Evolutionary conservation across 2,797 vertebrate species (phyloP), one percentile per base, ranked within the genome.

Genomic region (Phoebastria nigripes): DNA sequence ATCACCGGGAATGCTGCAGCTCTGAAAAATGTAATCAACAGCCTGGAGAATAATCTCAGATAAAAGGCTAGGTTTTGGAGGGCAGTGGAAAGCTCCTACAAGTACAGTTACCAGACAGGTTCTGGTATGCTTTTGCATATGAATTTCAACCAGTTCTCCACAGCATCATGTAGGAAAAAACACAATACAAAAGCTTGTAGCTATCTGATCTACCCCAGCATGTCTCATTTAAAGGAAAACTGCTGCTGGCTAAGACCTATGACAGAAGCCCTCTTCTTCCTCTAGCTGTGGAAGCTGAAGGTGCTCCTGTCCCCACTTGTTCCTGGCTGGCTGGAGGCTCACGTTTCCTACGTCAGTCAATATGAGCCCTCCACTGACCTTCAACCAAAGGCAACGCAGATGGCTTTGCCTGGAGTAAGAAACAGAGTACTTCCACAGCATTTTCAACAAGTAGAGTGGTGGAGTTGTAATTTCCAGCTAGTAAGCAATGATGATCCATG

Each of bases 11-110:
- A 90, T 74, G 93, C 82, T 82, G 56, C 84, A 89, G 70, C 80
- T 87, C 85, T 93, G 51, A 94, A 87, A 96, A 93, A 97, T 7
- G 28, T 39, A 65, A 87, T 80, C 86, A 90, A 71, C 66, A 93
- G 90, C 55, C 73, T 84, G 59, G 46, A 90, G 89, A 88, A 95
- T 84, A 81, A 92, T 58, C 81, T 91, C 56, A 88, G 69, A 91
- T 61, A 79, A 93, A 91, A 82, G 39, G 8, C 52, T 66, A 37
- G 65, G 29, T 70, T 84, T 62, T 84, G 80, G 65, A 93, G 54
- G 62, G 63, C 41, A 46, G n/a, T 44, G 54, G 61, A 87, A 92
- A 87, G 56, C 52, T 90, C 49, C 58, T 84, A 67, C 71, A 87
- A 93, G 39, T 37, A 72, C 26, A 82, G 58, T 58, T 84, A 74